Base-by-base conservation (phyloP, 2,797 vertebrate species). In the Melanotaenia nigrans region DNA sequence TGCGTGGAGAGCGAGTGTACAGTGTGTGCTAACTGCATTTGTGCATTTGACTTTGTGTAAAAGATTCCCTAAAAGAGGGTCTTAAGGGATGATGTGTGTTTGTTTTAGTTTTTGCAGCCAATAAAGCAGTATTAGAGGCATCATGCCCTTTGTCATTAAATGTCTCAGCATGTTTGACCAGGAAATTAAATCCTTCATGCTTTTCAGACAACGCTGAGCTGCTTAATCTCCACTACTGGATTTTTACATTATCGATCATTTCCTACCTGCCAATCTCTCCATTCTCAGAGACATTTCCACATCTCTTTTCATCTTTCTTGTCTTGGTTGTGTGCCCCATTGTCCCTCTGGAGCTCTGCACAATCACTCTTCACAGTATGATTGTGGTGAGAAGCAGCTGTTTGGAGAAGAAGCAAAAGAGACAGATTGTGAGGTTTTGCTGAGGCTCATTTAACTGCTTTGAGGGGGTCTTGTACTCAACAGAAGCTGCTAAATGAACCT, bases 361-460 rank as follows among this genome's bases (percentile, higher is more conserved):
- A 45, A 80, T 73, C 70, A 12, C 79, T 84, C 78, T 81, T 87
- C 36, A 24, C 81, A 80, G 83, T 65, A 81, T 4, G 57, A 68
- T 77, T 66, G 0, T 74, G 75, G 66, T 22, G 81, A 79, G 84
- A 75, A 74, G 85, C 84, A 89, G 89, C 86, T 90, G 90, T 75
- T 88, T 81, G 47, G 14, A 65, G 40, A 83, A 73, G 67, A 79
- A 62, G 55, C n/a, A 30, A 63, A 78, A 68, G 82, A 80, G 68
- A 76, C n/a, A 32, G 36, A 82, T 78, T 65, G 85, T 67, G 86
- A 81, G 71, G 30, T 83, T 86, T 82, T 0, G 56, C 63, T 20
- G 5, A 69, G 89, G 85, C 88, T 89, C 87, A 90, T 91, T 91
- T 86, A 88, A 76, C 86, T 70, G 81, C 83, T 84, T 85, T 86